Evolutionary conservation across 1,140 invertebrate genomes (phyloP), one percentile per base, ranked within the genome.

Genomic region (Antheraea pernyi): DNA sequence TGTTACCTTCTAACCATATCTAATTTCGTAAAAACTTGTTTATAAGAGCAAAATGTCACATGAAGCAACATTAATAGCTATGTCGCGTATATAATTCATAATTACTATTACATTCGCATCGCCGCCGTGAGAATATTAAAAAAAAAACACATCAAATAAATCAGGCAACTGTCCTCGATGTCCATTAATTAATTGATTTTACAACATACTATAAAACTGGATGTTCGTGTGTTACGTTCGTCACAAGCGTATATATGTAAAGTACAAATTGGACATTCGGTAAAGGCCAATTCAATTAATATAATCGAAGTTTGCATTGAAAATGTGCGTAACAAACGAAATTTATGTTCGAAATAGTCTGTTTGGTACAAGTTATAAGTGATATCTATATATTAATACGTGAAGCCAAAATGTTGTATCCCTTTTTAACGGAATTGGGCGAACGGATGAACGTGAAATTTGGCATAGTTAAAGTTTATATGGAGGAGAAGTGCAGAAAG

Each of bases 231-330:
- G 46, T n/a, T 16, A 53, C 46, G 46, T 53, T 16, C 46, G 46
- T 53, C 46, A 53, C 46, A 53, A 13, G 16, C 13, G 13, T n/a
- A n/a, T 13, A 1, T 53, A 53, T n/a, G 16, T 53, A 6, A 11
- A 53, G 46, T 53, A 53, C 46, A 53, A 53, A 53, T 53, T 53
- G 46, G 46, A 53, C 11, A 53, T 65, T 71, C 70, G 59, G 67
- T 64, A 65, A 58, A 53, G 11, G 46, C 46, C 59, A 61, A 61
- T 61, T 61, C 59, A 30, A n/a, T 37, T 36, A 63, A 37, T 63
- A n/a, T 37, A 79, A 81, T 75, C 65, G 70, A 69, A 70, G 80
- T 84, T 84, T 81, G 79, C 78, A 79, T 79, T 2, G 5, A 53
- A 79, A 84, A 79, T 75, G 46, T 68, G 71, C 73, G 78, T 79